phyloP scores from a whole-genome alignment of 2,113 vertebrate species.

The Poicephalus gulielmi region DNA sequence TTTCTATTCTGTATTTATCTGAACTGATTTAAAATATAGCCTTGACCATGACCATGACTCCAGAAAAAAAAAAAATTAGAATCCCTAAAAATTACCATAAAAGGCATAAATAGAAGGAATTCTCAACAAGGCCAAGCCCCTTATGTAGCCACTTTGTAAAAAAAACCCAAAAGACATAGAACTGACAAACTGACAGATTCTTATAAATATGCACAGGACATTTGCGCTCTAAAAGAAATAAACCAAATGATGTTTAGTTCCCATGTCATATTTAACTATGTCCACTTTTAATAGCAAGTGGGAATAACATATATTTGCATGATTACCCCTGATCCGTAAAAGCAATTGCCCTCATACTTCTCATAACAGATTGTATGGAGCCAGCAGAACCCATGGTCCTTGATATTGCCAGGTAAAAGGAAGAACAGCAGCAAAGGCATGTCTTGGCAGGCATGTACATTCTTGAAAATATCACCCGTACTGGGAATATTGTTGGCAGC shows the following conservation, averaged over 20 bases:
- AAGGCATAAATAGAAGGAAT: slow-evolving; percentile 34
- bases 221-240: slow-evolving; percentile 34
- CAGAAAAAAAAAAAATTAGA: background rate
- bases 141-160: background rate
- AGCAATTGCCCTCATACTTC: background rate
- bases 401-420: background rate
- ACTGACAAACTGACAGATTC: background rate
- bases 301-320: background rate
- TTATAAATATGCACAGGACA: slow-evolving; percentile 7
- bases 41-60: background rate
- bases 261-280: background rate
- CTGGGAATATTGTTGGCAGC: background rate
- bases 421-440: background rate
- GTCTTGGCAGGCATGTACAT: background rate
- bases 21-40: background rate
- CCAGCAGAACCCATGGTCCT: background rate
- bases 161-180: background rate
- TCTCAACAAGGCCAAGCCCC: background rate
- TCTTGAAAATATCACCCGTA: background rate
- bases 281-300: background rate
- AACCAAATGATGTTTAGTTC: background rate
- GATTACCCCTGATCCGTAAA: background rate
- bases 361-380: background rate
- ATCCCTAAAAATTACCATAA: slow-evolving; percentile 24
- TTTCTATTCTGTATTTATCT: background rate